Conservation (phyloP, 2,888 invertebrate genomes). For the Mesorhabditis sp. region DNA sequence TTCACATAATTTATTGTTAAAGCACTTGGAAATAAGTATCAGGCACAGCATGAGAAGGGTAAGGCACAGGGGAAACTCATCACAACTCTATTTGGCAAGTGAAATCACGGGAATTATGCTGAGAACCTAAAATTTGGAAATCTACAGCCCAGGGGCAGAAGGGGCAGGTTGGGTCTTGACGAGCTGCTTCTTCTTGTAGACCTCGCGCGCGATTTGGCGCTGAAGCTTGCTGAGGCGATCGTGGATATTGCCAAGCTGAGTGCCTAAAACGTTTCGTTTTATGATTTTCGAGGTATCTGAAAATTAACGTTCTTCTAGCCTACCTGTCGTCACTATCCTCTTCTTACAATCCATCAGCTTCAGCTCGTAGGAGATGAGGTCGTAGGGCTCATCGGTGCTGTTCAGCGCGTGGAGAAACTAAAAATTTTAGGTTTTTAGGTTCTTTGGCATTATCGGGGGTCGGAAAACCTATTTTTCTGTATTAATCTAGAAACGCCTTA, state of each 20-base stretch:
- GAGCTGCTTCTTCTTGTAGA: slow-evolving; percentile 24
- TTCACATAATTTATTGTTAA: no score
- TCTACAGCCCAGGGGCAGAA: slow-evolving; percentile 6
- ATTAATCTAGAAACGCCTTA: neutral
- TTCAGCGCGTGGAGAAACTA: slow-evolving; percentile 33
- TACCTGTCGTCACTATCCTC: slow-evolving; percentile 14
- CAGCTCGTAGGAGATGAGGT: slow-evolving; percentile 24
- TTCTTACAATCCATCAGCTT: slow-evolving; percentile 30
- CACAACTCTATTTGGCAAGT: neutral
- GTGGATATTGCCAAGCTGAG: slow-evolving; percentile 19
- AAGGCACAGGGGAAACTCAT: slow-evolving; percentile 1
- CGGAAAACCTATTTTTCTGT: no score
- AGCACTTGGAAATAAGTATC: no score
- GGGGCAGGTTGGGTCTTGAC: slow-evolving; percentile 8
- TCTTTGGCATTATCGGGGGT: no score
- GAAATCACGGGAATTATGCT: neutral
- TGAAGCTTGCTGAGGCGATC: slow-evolving; percentile 35
- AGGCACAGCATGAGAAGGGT: neutral
- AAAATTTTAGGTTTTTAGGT: slow-evolving; percentile 2
- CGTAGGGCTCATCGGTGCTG: slow-evolving; percentile 26
- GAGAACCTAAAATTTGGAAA: neutral
- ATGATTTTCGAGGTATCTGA: slow-evolving; percentile 11
- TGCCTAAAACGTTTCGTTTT: neutral
- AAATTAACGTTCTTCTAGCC: slow-evolving; percentile 8
- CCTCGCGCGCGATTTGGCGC: slow-evolving; percentile 36